phyloP scores from a whole-genome alignment of 2,888 invertebrate species.

The Drosophila borealis region DNA sequence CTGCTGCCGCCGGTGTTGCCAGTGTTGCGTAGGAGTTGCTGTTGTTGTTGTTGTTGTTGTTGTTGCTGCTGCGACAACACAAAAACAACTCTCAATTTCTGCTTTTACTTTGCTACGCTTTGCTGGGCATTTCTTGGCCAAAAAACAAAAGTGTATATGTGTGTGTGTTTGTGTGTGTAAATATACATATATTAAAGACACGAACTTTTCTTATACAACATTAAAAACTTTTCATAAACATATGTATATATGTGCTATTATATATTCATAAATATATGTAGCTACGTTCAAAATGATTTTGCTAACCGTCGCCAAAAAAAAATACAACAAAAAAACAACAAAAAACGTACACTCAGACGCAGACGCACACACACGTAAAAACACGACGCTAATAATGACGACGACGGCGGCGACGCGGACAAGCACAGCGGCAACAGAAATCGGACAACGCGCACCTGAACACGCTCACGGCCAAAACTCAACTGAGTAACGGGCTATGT shows the following conservation, averaged over 20 bases:
- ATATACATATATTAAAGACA: slow-evolving; percentile 33
- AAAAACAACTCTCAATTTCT: slow-evolving; percentile 76
- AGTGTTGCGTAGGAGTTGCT: slow-evolving; percentile 65
- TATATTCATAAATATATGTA: slow-evolving; percentile 33
- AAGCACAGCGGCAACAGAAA: slow-evolving; percentile 36
- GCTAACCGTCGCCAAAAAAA: slow-evolving; percentile 63
- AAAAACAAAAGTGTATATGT: slow-evolving; percentile 27
- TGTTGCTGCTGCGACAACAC: slow-evolving; percentile 40
- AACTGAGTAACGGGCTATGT: slow-evolving; percentile 56
- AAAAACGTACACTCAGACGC: slow-evolving; percentile 62
- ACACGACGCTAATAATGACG: slow-evolving; percentile 16
- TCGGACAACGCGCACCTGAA: slow-evolving; percentile 55
- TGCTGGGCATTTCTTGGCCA: slow-evolving; percentile 63
- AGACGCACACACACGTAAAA: slow-evolving; percentile 64
- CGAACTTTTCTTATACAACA: slow-evolving; percentile 53
- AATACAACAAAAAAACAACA: slow-evolving; percentile 41
- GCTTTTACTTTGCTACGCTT: slow-evolving; percentile 75
- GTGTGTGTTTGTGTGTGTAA: slow-evolving; percentile 10
- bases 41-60: slow-evolving; percentile 23
- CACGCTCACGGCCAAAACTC: slow-evolving; percentile 70
- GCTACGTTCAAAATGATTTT: slow-evolving; percentile 50
- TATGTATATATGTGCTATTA: slow-evolving; percentile 14
- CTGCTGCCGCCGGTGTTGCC: slow-evolving; percentile 36
- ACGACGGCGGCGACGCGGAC: slow-evolving; percentile 35
- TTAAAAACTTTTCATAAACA: slow-evolving; percentile 31